Conservation (phyloP, 2,797 vertebrate genomes). For the Paratrypauchen microcephalus region DNA sequence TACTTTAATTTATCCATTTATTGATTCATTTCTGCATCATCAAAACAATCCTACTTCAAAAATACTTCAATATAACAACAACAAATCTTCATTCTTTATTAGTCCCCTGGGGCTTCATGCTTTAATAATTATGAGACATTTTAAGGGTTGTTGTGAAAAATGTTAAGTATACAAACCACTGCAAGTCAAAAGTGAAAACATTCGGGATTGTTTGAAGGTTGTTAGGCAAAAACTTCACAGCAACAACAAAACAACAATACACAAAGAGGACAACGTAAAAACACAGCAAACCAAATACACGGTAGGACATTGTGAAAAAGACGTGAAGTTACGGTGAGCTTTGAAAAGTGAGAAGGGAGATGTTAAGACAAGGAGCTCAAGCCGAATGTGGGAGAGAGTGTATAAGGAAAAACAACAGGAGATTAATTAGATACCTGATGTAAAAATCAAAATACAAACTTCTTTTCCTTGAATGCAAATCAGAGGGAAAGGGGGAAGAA, state of each 20-base stretch:
- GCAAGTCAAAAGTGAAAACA: slow-evolving; percentile 9
- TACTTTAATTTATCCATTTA: too few relatives aligned
- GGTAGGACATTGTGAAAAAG: slow-evolving; percentile 53
- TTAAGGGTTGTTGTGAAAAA: background rate
- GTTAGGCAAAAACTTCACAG: slow-evolving; percentile 71
- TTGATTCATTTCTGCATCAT: background rate
- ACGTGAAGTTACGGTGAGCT: slow-evolving; percentile 58
- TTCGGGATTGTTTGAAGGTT: slow-evolving; percentile 48
- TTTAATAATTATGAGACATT: background rate
- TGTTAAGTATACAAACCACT: background rate
- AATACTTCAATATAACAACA: background rate
- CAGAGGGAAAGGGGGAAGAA: slow-evolving; percentile 79
- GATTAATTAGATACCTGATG: slow-evolving; percentile 90
- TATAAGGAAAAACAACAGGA: slow-evolving; percentile 50
- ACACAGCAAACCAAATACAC: slow-evolving; percentile 66
- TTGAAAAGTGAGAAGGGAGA: slow-evolving; percentile 53
- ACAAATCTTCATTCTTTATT: background rate
- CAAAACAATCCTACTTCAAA: slow-evolving; percentile 8
- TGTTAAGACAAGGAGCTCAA: slow-evolving; percentile 68
- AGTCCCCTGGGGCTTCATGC: slow-evolving; percentile 6
- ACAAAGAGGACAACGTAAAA: slow-evolving; percentile 49
- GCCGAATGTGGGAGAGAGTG: slow-evolving; percentile 53
- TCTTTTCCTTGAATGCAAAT: slow-evolving; percentile 95
- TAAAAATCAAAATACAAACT: slow-evolving; percentile 99
- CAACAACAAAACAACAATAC: slow-evolving; percentile 43